Evolutionary conservation across 2,888 invertebrate species (phyloP).

Genomic region (Eucera pruinosa): DNA sequence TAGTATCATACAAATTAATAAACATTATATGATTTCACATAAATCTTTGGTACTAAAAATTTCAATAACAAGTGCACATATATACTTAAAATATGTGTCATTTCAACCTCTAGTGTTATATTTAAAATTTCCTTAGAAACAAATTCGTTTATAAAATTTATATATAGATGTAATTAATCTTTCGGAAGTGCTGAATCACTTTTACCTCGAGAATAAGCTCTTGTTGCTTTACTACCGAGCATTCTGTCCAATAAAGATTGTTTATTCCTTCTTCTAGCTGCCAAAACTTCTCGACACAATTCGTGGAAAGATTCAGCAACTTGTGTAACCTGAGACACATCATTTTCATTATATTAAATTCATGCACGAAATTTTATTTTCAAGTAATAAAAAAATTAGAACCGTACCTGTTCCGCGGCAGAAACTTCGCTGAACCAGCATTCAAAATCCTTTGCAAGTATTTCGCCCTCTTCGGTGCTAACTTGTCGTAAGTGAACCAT

Average conservation of each 20-base stretch:
- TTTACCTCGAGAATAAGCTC: conserved; percentile 93
- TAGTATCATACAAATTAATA: conserved; percentile 41
- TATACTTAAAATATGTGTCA: conserved; percentile 13
- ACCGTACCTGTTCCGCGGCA: conserved; percentile 91
- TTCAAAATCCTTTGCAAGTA: conserved; percentile 94
- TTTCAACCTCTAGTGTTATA: conserved; percentile 2
- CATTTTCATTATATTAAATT: background rate
- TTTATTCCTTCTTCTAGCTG: conserved; percentile 92
- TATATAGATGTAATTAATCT: conserved; percentile 85
- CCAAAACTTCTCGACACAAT: conserved; percentile 92
- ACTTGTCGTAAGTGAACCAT: conserved; percentile 96
- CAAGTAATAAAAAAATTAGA: background rate
- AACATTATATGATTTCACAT: conserved; percentile 36
- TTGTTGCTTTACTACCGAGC: conserved; percentile 90
- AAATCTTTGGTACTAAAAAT: conserved; percentile 65
- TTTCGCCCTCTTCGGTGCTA: conserved; percentile 94
- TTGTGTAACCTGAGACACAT: conserved; percentile 87
- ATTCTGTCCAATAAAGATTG: conserved; percentile 91
- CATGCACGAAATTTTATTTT: background rate
- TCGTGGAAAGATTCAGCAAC: conserved; percentile 94
- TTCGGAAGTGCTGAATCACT: conserved; percentile 95
- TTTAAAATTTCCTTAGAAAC: conserved; percentile 7
- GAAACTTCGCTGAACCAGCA: conserved; percentile 95
- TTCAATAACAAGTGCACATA: conserved; percentile 32
- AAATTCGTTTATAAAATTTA: conserved; percentile 13